These are phyloP conservation scores for Tuta absoluta DNA, from an alignment of 2,888 invertebrate genomes.

Conservation along the genomic window DNA sequence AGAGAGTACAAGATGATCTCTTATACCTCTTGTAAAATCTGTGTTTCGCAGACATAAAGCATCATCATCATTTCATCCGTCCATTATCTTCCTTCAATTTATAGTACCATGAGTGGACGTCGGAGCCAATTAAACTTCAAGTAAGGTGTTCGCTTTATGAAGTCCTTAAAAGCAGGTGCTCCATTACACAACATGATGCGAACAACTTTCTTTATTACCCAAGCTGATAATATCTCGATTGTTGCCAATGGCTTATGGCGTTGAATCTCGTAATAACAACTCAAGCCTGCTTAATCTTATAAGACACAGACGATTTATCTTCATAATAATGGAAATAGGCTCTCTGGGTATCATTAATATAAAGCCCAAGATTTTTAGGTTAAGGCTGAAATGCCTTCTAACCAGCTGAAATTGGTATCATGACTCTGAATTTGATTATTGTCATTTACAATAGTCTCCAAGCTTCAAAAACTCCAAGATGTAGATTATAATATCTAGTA, in stretches of 20 bases:
- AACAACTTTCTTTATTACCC: slow-evolving; percentile 31
- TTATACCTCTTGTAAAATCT: background rate
- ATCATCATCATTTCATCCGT: background rate
- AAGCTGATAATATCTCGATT: slow-evolving; percentile 15
- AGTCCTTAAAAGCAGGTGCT: slow-evolving; percentile 17
- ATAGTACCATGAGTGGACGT: slow-evolving; percentile 6
- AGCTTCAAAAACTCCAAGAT: no score
- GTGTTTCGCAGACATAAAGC: background rate
- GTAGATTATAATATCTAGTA: no score
- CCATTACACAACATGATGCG: slow-evolving; percentile 27
- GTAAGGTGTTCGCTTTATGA: slow-evolving; percentile 22
- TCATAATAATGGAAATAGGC: slow-evolving; percentile 44
- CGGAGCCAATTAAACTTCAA: slow-evolving; percentile 9
- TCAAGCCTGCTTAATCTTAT: slow-evolving; percentile 29
- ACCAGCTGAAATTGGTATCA: no score
- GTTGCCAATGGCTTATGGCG: background rate
- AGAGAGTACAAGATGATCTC: no score
- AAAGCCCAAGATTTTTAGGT: no score
- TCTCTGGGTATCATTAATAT: slow-evolving; percentile 39
- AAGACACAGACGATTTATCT: slow-evolving; percentile 37
- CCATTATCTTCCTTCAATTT: slow-evolving; percentile 13
- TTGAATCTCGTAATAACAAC: slow-evolving; percentile 22
- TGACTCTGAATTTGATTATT: no score
- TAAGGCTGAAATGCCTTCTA: no score
- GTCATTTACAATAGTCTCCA: no score